A percentile compares a stretch with the other conserved stretches of the same genome.
These are phyloP conservation scores for Protonibea diacanthus DNA, from an alignment of 2,797 vertebrate species.

Conservation along the genomic window DNA sequence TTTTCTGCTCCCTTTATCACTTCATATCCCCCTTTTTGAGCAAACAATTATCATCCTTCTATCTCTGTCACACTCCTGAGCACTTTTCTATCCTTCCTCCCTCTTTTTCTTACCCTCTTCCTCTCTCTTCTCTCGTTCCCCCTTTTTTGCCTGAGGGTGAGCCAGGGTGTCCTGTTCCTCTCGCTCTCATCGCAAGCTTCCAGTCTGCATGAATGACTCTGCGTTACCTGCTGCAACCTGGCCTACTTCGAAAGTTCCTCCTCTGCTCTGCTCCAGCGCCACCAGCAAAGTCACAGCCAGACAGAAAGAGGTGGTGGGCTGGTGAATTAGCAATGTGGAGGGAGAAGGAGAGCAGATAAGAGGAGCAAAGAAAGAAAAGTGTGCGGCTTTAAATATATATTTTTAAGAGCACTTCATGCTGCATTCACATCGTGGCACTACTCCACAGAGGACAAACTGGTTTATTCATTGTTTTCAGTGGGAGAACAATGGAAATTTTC, in stretches of 20 bases:
- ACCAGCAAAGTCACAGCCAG: slow-evolving; percentile 74
- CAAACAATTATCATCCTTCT: background rate
- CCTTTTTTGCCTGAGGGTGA: slow-evolving; percentile 49
- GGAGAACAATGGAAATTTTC: slow-evolving; percentile 14
- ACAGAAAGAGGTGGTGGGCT: slow-evolving; percentile 47
- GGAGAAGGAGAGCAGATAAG: slow-evolving; percentile 26
- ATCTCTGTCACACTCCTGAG: slow-evolving; percentile 12
- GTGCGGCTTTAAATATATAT: slow-evolving; percentile 18
- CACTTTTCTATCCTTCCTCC: slow-evolving; percentile 9
- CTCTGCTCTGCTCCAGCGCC: slow-evolving; percentile 59
- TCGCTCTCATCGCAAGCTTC: slow-evolving; percentile 51
- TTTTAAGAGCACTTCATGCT: slow-evolving; percentile 21
- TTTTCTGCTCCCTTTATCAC: background rate
- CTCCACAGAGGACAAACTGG: slow-evolving; percentile 6
- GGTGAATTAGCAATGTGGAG: slow-evolving; percentile 56
- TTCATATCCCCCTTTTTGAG: background rate
- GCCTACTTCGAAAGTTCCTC: slow-evolving; percentile 74
- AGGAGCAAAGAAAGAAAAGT: slow-evolving; percentile 16
- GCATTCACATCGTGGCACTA: slow-evolving; percentile 7
- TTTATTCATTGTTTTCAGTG: slow-evolving; percentile 24
- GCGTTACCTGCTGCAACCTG: slow-evolving; percentile 79
- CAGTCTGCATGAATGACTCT: slow-evolving; percentile 69
- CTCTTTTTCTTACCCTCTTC: background rate
- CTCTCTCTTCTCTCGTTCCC: slow-evolving; percentile 5
- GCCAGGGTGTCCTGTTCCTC: slow-evolving; percentile 67